These are phyloP conservation scores for Lates japonicus DNA, from an alignment of 2,797 vertebrate genomes.

Conservation along the genomic window DNA sequence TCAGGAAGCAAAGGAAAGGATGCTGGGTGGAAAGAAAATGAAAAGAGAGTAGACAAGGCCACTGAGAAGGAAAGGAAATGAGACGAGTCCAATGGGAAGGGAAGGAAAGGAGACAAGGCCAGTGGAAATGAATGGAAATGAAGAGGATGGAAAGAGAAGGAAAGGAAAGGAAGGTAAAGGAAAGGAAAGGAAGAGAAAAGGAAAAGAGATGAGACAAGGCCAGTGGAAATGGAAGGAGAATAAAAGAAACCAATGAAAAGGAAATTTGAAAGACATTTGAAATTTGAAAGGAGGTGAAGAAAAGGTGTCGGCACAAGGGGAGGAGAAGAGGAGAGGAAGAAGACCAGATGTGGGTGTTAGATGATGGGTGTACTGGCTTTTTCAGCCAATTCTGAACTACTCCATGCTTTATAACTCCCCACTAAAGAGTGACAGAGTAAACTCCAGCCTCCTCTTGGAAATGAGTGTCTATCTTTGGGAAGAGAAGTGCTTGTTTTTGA, in stretches of 20 bases:
- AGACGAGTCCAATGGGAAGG: not conserved
- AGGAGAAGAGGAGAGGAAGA: constrained; percentile 6
- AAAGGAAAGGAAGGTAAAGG: not conserved
- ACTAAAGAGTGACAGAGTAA: constrained; percentile 31
- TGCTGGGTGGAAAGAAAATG: not conserved
- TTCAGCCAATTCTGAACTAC: constrained; percentile 21
- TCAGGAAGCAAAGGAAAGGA: too few relatives aligned
- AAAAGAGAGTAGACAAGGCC: not conserved
- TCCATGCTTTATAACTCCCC: constrained; percentile 36
- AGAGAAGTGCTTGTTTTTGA: constrained; percentile 65
- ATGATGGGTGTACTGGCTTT: constrained; percentile 10
- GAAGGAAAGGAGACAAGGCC: not conserved
- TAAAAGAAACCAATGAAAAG: not conserved
- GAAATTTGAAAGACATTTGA: not conserved
- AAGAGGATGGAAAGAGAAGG: not conserved
- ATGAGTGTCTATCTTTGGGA: constrained; percentile 54
- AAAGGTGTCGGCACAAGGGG: constrained; percentile 13
- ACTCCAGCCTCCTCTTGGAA: constrained; percentile 37
- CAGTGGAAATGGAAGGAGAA: not conserved
- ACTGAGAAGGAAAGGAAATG: not conserved
- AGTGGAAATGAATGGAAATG: not conserved
- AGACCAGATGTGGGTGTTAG: constrained; percentile 13
- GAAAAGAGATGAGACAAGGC: not conserved
- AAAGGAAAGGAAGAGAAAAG: not conserved
- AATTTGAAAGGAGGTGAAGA: not conserved